Conservation (phyloP, 92 coral and sea anemone species). For the Galaxea fascicularis region DNA sequence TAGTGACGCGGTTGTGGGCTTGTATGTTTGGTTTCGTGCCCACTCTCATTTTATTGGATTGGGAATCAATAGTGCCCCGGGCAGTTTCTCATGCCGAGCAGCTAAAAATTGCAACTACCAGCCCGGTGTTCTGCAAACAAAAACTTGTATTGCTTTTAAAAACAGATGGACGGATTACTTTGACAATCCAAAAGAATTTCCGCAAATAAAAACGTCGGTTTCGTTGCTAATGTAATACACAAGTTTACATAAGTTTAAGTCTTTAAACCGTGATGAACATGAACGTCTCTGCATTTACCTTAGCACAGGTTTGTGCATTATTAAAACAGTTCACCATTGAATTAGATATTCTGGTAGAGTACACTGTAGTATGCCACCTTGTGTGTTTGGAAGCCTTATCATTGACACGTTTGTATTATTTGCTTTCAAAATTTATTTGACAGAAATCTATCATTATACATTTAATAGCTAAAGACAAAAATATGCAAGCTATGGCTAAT, state of each 20-base stretch:
- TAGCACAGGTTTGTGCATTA: background rate
- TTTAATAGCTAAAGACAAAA: too few species aligned
- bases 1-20: too few species aligned
- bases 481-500: too few species aligned
- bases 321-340: background rate
- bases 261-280: background rate
- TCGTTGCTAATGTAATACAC: background rate
- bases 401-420: background rate
- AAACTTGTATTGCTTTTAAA: background rate
- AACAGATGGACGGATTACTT: background rate
- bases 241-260: too few species aligned
- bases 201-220: background rate
- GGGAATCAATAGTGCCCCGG: constrained; percentile 1
- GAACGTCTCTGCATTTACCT: background rate
- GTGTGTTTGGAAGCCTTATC: background rate
- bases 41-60: background rate
- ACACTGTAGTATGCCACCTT: too few species aligned
- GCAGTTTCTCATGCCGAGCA: constrained; percentile 19
- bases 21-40: constrained; percentile 6
- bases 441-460: too few species aligned
- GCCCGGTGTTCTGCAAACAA: background rate
- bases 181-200: background rate
- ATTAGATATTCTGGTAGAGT: too few species aligned
- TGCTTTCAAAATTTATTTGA: too few species aligned
- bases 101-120: constrained; percentile 11